These are phyloP conservation scores for Dicerorhinus sumatrensis DNA, from an alignment of 2,113 vertebrate genomes.

Conservation along the genomic window DNA sequence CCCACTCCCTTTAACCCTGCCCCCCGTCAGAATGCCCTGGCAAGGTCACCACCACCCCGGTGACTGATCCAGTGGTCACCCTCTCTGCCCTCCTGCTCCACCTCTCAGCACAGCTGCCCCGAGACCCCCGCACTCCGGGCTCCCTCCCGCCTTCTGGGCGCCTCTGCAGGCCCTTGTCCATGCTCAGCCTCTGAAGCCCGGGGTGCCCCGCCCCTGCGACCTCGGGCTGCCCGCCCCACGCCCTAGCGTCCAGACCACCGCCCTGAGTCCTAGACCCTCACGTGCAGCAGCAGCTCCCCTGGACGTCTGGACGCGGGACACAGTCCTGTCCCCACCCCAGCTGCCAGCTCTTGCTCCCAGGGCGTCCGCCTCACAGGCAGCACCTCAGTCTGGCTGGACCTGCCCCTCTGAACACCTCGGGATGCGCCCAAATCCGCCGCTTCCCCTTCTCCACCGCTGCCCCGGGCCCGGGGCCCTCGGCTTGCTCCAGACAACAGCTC, in stretches of 20 bases:
- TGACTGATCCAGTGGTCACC: not conserved
- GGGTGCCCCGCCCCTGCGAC: not conserved
- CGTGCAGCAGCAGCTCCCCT: not conserved
- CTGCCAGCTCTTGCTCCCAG: not conserved
- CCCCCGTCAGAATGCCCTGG: no score
- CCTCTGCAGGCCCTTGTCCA: fast-evolving
- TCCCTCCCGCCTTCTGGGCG: not conserved
- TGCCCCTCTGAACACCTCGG: fast-evolving
- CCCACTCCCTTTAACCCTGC: not conserved
- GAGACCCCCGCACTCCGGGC: not conserved
- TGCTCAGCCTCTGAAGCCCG: not conserved
- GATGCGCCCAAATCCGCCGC: not conserved
- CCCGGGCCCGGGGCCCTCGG: fast-evolving
- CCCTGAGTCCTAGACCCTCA: not conserved
- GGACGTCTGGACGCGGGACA: not conserved
- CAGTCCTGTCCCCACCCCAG: not conserved
- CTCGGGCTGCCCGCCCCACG: not conserved
- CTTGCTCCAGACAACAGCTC: no score
- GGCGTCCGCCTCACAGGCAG: not conserved
- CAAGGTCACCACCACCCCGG: no score
- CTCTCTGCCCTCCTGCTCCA: not conserved
- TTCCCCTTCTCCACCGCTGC: not conserved
- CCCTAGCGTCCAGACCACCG: not conserved
- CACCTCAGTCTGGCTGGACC: fast-evolving
- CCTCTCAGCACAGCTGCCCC: not conserved